Conservation (phyloP, 2,888 invertebrate genomes). For the Microctonus aethiopoides region DNA sequence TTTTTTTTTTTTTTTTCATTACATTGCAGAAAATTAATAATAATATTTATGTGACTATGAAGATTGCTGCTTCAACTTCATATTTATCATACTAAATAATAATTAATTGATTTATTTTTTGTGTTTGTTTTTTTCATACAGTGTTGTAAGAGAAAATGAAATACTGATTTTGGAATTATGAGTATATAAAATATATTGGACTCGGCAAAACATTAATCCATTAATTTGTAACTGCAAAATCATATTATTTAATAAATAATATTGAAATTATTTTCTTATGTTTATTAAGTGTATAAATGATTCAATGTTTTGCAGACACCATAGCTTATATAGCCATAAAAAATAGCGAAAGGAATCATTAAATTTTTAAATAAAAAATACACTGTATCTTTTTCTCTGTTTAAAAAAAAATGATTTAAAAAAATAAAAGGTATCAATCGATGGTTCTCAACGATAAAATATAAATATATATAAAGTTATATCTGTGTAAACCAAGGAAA, state of each 20-base stretch:
- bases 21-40: not conserved
- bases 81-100: not conserved
- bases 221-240: not conserved
- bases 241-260: not conserved
- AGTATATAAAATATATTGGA: not conserved
- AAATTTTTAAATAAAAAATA: too few relatives aligned
- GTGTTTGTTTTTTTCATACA: not conserved
- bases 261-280: too few relatives aligned
- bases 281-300: too few relatives aligned
- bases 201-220: not conserved
- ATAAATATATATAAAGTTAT: not conserved
- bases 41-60: not conserved
- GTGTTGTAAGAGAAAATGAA: too few relatives aligned
- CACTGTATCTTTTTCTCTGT: too few relatives aligned
- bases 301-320: not conserved
- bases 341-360: too few relatives aligned
- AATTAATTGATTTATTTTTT: not conserved
- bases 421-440: too few relatives aligned
- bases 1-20: not conserved
- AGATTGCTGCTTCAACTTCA: not conserved
- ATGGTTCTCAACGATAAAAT: too few relatives aligned
- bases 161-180: too few relatives aligned
- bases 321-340: too few relatives aligned
- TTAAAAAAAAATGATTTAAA: too few relatives aligned
- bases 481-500: not conserved